Evolutionary conservation across 2,797 vertebrate genomes (phyloP), one percentile per base, ranked within the genome.

Genomic region (Mallotus villosus): DNA sequence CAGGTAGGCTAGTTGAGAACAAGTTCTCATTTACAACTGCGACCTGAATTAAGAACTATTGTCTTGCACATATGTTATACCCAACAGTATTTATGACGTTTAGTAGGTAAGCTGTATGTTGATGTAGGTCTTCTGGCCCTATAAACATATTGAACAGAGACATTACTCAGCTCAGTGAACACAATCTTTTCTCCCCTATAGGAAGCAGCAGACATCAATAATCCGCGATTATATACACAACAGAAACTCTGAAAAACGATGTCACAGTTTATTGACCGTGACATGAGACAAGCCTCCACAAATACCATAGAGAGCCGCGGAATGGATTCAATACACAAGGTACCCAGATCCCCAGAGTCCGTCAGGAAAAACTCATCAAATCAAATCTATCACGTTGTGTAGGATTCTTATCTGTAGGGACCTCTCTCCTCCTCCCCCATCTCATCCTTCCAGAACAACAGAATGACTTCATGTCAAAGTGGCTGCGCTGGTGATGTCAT

Each of bases 401-500:
- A n/a, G n/a, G 57, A 14, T 57, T 60, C 32, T 41, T 24, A 34
- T 41, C 63, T 41, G 12, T 46, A 37, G 63, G 49, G 51, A 55
- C 19, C 32, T 21, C 17, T 6, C 25, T 19, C 51, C 25, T 19
- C 51, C 17, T 6, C 51, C 19, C 19, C 49, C 17, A 4, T 9
- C 49, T 51, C 41, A 9, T 67, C 71, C 29, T 2, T 67, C 57
- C 25, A 4, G 3, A 49, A 22, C 27, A 32, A 65, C 65, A 17
- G 22, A 21, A 41, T 19, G 69, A 21, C 0, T 16, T 25, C 1
- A 68, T 62, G 69, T 74, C 34, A 69, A 69, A 69, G 32, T 62
- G 61, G n/a, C 53, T 69, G 61, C 60, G 34, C 60, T 78, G 80
- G 82, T 79, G 80, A 63, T 65, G 57, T 85, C 87, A 85, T 67